Evolutionary conservation across 2,797 vertebrate species (phyloP).

Genomic region (Acanthis flammea): DNA sequence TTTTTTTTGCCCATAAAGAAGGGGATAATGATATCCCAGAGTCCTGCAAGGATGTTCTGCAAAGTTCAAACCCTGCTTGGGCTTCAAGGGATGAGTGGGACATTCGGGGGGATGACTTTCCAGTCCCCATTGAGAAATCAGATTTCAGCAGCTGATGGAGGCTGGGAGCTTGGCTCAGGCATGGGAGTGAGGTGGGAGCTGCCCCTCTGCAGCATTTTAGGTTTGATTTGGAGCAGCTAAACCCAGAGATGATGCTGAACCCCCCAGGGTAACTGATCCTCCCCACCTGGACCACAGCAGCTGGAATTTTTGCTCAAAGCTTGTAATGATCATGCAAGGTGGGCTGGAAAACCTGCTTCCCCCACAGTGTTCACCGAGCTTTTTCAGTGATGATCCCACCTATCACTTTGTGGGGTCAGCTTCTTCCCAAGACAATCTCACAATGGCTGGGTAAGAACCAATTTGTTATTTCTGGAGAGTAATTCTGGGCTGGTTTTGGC

Average conservation of each 20-base stretch:
- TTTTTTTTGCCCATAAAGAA: neutral
- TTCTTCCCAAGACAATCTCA: rapidly evolving
- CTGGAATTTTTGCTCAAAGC: neutral
- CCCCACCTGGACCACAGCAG: neutral
- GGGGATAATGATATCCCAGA: neutral
- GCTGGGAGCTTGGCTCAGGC: neutral
- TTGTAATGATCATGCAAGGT: neutral
- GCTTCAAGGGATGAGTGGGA: neutral
- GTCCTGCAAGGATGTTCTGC: neutral
- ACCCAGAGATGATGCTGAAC: neutral
- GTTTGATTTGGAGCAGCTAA: neutral
- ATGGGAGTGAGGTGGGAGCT: neutral
- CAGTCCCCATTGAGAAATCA: neutral
- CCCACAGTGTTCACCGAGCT: rapidly evolving
- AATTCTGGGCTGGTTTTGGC: neutral
- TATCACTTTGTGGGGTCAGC: neutral
- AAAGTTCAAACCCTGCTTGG: neutral
- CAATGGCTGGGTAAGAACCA: neutral
- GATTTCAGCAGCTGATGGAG: neutral
- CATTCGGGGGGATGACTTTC: rapidly evolving
- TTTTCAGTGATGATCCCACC: neutral
- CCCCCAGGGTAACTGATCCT: neutral
- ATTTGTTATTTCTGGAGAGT: neutral
- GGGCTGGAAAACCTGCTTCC: neutral
- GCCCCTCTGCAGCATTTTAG: neutral